Base-by-base conservation (phyloP, 1,140 invertebrate species). In the Drosophila miranda region DNA sequence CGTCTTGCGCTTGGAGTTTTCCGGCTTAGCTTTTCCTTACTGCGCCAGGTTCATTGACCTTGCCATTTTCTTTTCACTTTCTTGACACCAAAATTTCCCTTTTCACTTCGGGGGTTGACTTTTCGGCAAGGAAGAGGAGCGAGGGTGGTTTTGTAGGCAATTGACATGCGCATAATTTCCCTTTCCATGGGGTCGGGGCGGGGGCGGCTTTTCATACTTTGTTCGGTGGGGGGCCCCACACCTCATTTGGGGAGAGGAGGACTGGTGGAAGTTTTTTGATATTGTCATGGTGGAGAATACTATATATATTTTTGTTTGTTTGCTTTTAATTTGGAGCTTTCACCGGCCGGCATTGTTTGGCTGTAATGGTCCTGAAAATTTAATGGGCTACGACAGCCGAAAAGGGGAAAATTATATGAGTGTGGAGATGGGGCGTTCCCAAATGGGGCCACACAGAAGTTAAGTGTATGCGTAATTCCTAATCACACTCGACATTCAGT, bases 11-110 rank as follows among this genome's bases (percentile, higher is more conserved):
- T 63, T 67, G 50, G 52, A 41, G 48, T 63, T 82, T 83, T 63
- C 55, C 62, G 60, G 51, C 66, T 83, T 62, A 55, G 58, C 75
- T 78, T 78, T 82, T 53, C 23, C 62, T 53, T 67, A 49, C 21
- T 8, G 14, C 26, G 14, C 41, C 54, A 53, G 66, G 79, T 82
- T 82, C 79, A 82, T 55, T 82, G 79, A 82, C 78, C 79, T 78
- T 78, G 71, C 66, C 52, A 62, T 78, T 83, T 78, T 68, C 79
- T 46, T 83, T 83, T 83, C 71, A 74, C 58, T 78, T 83, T 83
- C 79, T 75, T 78, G 45, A 75, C 58, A 68, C 51, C 11, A 41
- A 42, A 83, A 62, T 75, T 75, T 71, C 64, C 56, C 50, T 64
- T 61, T 49, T 48, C 43, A 13, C 9, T 14, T 26, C 21, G 44